Evolutionary conservation across 2,113 vertebrate genomes (phyloP), one percentile per base, ranked within the genome.

Genomic region (Conger conger): DNA sequence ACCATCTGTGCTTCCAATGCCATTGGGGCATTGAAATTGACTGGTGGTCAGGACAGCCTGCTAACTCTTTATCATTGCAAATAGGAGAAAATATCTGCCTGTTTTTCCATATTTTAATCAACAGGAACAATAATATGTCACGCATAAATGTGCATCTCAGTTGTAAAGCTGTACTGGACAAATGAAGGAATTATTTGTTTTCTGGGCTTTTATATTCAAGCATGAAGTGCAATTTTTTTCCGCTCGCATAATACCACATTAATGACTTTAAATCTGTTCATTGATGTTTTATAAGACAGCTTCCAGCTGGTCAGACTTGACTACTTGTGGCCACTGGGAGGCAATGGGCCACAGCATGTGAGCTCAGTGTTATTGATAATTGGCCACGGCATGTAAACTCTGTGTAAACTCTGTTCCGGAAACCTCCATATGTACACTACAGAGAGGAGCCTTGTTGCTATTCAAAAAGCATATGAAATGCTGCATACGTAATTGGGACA

Each of bases 381-480:
- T 4, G 40, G 40, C 40, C 9, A 42, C 40, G 9, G 40, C 40
- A 42, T 42, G 40, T 1, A 42, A 42, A 42, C 40, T 42, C 40
- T 6, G 40, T 1, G 40, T 42, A 84, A 42, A 2, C 81, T 77
- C 86, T 87, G 84, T 89, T n/a, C 91, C 91, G 89, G 87, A 80
- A 88, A 82, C 86, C 81, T 86, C 83, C 80, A 76, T 36, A 82
- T 78, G 60, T 82, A 60, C 35, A 18, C 80, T 57, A 45, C 89
- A 91, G 86, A 88, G 40, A 63, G 37, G 83, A 88, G 83, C 84
- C 88, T 82, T 88, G 87, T 86, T 86, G 88, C 90, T 88, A 88
- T 91, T 90, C 83, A 83, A 68, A 27, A 77, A 53, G 33, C 89
- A 88, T 88, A 87, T 89, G 89, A 92, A 87, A 88, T 78, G 73